These are phyloP conservation scores for Catharus minimus DNA, from an alignment of 2,113 vertebrate genomes.

Conservation along the genomic window DNA sequence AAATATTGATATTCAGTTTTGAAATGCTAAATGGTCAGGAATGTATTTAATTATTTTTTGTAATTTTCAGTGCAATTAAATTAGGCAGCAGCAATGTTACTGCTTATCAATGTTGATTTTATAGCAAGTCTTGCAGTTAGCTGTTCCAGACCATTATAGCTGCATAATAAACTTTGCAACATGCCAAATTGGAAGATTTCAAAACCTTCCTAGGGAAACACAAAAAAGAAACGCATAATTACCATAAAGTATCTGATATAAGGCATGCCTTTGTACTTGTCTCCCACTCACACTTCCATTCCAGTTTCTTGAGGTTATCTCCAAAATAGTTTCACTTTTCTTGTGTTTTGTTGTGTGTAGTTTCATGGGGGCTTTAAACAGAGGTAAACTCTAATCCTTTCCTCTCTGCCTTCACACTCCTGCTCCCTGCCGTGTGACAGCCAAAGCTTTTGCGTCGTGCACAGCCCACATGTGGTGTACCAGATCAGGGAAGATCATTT, in stretches of 20 bases:
- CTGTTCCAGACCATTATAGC: background rate
- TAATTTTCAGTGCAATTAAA: background rate
- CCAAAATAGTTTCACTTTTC: background rate
- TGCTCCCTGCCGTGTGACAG: background rate
- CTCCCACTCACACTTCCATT: background rate
- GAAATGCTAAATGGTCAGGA: background rate
- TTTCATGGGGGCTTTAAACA: background rate
- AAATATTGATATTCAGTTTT: background rate
- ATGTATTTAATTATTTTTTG: background rate
- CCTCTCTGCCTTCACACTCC: background rate
- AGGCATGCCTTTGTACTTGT: background rate
- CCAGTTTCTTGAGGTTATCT: background rate
- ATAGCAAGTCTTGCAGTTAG: background rate
- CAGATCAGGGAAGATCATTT: background rate
- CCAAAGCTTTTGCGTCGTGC: background rate
- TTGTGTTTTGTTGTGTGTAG: background rate
- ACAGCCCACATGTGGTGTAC: constrained; percentile 2
- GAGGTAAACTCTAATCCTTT: background rate
- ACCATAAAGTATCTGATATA: background rate
- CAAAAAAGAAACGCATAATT: background rate
- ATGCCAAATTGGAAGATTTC: background rate
- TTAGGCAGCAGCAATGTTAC: background rate
- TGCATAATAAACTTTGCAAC: constrained; percentile 16
- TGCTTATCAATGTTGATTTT: constrained; percentile 1
- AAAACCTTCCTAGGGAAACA: constrained; percentile 18